Evolutionary conservation across 2,113 vertebrate genomes (phyloP).

Genomic region (Psilopsiagon aurifrons): DNA sequence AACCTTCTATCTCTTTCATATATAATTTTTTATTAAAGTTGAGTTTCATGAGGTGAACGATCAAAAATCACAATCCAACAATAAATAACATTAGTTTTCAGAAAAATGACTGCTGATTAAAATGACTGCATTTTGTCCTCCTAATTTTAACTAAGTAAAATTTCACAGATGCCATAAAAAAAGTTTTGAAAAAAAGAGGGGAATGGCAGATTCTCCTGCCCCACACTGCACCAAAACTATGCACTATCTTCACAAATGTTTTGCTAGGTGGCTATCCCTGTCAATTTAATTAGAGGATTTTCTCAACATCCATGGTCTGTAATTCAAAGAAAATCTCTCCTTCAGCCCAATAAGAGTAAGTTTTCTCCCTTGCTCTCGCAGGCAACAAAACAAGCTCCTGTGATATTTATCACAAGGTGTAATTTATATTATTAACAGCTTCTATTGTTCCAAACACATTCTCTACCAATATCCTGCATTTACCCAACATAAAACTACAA

Average conservation of each 20-base stretch:
- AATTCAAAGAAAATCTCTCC: not conserved
- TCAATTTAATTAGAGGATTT: not conserved
- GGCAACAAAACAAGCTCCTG: not conserved
- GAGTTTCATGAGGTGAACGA: not conserved
- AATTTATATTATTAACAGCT: not conserved
- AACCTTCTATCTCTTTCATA: not conserved
- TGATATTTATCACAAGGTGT: not conserved
- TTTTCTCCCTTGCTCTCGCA: not conserved
- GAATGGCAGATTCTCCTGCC: not conserved
- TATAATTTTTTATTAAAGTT: not conserved
- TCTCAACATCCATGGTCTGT: not conserved
- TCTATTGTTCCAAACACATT: not conserved
- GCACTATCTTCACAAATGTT: not conserved
- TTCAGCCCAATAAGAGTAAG: not conserved
- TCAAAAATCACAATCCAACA: not conserved
- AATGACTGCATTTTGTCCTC: not conserved
- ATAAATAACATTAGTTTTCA: accelerated
- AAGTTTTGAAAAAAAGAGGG: not conserved
- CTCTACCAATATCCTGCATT: not conserved
- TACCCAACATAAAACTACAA: not conserved
- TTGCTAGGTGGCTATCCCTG: not conserved
- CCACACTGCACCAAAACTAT: not conserved
- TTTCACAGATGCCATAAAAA: not conserved
- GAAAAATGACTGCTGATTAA: not conserved
- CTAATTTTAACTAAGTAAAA: not conserved